These are phyloP conservation scores for Aphidoletes aphidimyza DNA, from an alignment of 2,888 invertebrate species.

Conservation along the genomic window DNA sequence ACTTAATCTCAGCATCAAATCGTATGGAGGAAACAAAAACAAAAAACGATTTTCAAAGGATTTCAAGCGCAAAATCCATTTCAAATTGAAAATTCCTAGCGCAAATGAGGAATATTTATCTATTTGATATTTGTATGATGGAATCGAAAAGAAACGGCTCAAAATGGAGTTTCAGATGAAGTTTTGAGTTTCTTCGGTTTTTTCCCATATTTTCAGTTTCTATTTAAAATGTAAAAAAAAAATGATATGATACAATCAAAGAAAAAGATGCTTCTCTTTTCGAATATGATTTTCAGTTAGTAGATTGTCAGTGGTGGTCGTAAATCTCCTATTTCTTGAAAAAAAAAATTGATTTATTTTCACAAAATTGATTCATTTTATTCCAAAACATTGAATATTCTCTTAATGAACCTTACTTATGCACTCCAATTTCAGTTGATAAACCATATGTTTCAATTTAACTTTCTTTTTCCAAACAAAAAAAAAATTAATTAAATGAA, in stretches of 20 bases:
- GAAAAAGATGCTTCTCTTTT: too few relatives aligned
- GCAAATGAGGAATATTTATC: neutral
- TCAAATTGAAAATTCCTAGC: neutral
- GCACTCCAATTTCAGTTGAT: constrained; percentile 7
- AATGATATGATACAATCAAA: too few relatives aligned
- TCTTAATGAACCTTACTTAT: neutral
- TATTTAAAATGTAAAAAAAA: too few relatives aligned
- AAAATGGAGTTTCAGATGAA: too few relatives aligned
- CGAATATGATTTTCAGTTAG: neutral
- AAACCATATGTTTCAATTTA: neutral
- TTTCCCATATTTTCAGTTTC: too few relatives aligned
- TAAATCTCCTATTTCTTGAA: neutral
- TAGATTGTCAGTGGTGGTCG: too few relatives aligned
- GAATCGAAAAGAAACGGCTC: too few relatives aligned
- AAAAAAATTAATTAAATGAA: neutral
- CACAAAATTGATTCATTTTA: neutral
- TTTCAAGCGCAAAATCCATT: neutral
- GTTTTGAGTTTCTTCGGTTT: too few relatives aligned
- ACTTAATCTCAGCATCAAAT: neutral
- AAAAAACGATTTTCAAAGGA: neutral
- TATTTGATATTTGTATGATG: too few relatives aligned
- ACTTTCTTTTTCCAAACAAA: too few relatives aligned
- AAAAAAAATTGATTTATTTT: neutral
- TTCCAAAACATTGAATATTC: neutral
- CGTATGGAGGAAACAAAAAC: too few relatives aligned